Evolutionary conservation across 2,888 invertebrate species (phyloP), one percentile per base, ranked within the genome.

Genomic region (Abrostola tripartita): DNA sequence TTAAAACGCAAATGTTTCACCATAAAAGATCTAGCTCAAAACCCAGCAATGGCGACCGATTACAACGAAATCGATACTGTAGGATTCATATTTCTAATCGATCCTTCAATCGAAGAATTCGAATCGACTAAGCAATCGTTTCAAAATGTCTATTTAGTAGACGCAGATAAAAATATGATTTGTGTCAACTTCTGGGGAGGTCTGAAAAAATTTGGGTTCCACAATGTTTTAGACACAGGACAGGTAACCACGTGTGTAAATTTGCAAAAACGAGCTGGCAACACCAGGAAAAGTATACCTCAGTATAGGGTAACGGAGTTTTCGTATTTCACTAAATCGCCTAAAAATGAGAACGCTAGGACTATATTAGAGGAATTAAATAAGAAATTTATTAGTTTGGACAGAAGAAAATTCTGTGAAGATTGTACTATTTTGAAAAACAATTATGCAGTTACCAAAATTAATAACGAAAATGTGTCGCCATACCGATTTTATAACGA

Each of bases 51-150:
- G 59, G 61, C 67, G 5, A 90, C 89, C 24, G 87, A 91, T 52
- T 96, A 96, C 82, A 95, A 96, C 68, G 98, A 98, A 93, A 94
- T 97, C 71, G 98, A 98, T 88, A 96, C 96, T 9, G 95, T 96
- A 5, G 98, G 97, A 1, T 79, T 97, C 4, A 94, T 97, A 44
- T 93, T 96, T 36, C 88, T 92, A 62, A 91, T 96, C 42, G 95
- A 95, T 69, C 93, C 95, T 36, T 85, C 92, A 37, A 91, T 89
- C 36, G 83, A 88, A 65, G 91, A 92, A 11, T 91, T 92, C 58
- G 87, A 91, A 58, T 85, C 86, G 41, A 82, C 69, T 42, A 88
- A 89, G 66, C 86, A 88, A 62, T 83, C 83, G 4, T 93, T 92
- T 60, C 96, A 96, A 88, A 95, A 95, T 64, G 88, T 96, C 0